A percentile compares a stretch with the other conserved stretches of the same genome.
phyloP scores from a whole-genome alignment of 2,888 invertebrate species.

The Sphaeridia pumilis region DNA sequence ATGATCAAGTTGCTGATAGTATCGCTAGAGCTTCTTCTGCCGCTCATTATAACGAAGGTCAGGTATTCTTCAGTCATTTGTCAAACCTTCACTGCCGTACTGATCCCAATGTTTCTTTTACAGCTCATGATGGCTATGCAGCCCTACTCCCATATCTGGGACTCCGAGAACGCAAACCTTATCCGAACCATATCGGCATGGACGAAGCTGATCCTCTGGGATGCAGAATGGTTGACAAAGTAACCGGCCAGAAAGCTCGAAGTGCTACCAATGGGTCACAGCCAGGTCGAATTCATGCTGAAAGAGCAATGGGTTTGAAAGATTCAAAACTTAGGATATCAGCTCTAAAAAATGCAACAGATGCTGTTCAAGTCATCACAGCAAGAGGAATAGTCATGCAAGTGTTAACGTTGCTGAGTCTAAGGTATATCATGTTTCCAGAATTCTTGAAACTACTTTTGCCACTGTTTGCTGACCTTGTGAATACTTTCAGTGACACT shows the following conservation, averaged over 20 bases:
- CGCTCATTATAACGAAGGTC: slow-evolving; percentile 3
- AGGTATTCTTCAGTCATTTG: no score
- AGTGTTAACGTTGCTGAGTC: slow-evolving; percentile 44
- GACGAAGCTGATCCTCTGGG: slow-evolving; percentile 48
- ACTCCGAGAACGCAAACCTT: slow-evolving; percentile 40
- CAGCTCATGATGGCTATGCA: slow-evolving; percentile 8
- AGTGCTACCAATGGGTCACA: neutral
- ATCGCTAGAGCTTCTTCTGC: slow-evolving; percentile 16
- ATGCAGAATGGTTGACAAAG: slow-evolving; percentile 41
- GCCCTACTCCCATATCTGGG: slow-evolving; percentile 39
- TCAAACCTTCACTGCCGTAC: no score
- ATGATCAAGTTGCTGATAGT: slow-evolving; percentile 21
- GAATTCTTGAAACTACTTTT: neutral
- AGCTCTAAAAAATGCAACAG: slow-evolving; percentile 45
- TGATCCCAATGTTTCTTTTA: no score
- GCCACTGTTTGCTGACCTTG: no score
- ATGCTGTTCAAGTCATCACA: slow-evolving; percentile 46
- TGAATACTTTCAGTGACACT: slow-evolving; percentile 41
- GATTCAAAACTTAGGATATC: slow-evolving; percentile 44
- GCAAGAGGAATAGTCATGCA: slow-evolving; percentile 48
- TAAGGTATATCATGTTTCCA: slow-evolving; percentile 38
- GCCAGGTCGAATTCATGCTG: slow-evolving; percentile 39
- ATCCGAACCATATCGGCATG: slow-evolving; percentile 44
- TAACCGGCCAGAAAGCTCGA: slow-evolving; percentile 24
- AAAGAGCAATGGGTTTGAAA: slow-evolving; percentile 45